Base-by-base conservation (phyloP, 2,888 invertebrate genomes). In the Stenchaetothrips biformis region DNA sequence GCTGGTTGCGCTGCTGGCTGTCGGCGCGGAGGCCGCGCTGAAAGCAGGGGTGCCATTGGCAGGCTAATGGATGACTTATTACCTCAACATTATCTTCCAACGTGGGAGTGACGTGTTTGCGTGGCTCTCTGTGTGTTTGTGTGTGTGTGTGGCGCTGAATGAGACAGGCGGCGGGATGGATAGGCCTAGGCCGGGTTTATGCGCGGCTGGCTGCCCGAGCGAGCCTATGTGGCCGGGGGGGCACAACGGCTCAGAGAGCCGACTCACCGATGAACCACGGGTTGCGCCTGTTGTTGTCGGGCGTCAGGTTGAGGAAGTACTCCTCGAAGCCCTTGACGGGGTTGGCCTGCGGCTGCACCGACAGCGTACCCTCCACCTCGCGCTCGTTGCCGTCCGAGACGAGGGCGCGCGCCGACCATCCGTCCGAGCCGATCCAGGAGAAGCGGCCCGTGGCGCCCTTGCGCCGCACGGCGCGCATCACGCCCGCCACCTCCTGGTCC, bases 361-460 rank as follows among this genome's bases (percentile, higher is more conserved):
- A 96, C 82, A 98, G 90, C 0, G 98, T 97, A 18, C 98, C 95
- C 86, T 95, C 95, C 62, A 95, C 94, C 88, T 96, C 95, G 1
- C 92, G 90, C 86, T 97, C 96, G 86, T 95, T 95, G 83, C 95
- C 95, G 84, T 94, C 93, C 7, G 94, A 94, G 49, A 96, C 96
- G 82, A 96, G 88, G 79, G 93, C 92, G 79, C 97, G 88, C 7
- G 96, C 97, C 85, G 95, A 95, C 98, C 98, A 98, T 0, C 98
- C 98, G 85, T 98, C 98, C 49, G 96, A 96, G 0, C 98, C 98
- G 67, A 98, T 96, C 97, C 97, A 98, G 81, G 95, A 94, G 88
- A 98, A 98, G 80, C 92, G 90, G 7, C 95, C 94, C 0, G 97
- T 96, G 13, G 95, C 95, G 85, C 96, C 96, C 82, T 92, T 91